Base-by-base conservation (phyloP, 2,113 vertebrate genomes). In the Psilopogon haemacephalus region DNA sequence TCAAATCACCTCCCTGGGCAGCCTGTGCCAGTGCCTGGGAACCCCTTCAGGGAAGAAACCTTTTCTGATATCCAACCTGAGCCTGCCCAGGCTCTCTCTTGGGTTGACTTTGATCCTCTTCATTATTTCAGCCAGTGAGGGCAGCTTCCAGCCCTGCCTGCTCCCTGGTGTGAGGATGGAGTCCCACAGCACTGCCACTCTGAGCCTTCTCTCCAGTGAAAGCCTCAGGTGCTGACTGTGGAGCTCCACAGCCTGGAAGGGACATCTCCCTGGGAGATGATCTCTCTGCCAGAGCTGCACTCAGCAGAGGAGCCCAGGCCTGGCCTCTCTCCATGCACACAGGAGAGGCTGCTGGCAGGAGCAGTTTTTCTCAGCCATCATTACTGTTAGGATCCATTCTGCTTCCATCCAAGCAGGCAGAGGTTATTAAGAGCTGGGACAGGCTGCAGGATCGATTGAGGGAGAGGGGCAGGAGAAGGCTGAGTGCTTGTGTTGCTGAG, bases 131-230 rank as follows among this genome's bases (percentile, higher is more conserved):
- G 28, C 18, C 6, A 2, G 5, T 2, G 9, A 56, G n/a, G 52
- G 1, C 38, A 26, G 8, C 2, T 0, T 0, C 1, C 4, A 2
- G 12, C 27, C 65, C 70, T 55, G 55, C 48, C 12, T 40, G 37
- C 19, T 12, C 23, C 24, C 62, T 63, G 62, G 26, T 19, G 11
- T 40, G 16, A 5, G 38, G 26, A 11, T 28, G 42, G 7, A 24
- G 65, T 17, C 40, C 2, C 6, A 9, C 52, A 32, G 62, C 44
- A 6, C 2, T 3, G 33, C 12, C 24, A 2, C 7, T 23, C 71
- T 18, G 33, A 84, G 5, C 38, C 38, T 48, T n/a, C 12, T 50
- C 71, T 50, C 73, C 65, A 62, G 27, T 46, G n/a, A 55, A 24
- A 50, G 24, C 27, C 7, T 24, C 1, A 73, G 46, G 33, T 56